A percentile compares a stretch with the other conserved stretches of the same genome.
phyloP scores from a whole-genome alignment of 1,140 invertebrate species.

The Neodiprion lecontei region DNA sequence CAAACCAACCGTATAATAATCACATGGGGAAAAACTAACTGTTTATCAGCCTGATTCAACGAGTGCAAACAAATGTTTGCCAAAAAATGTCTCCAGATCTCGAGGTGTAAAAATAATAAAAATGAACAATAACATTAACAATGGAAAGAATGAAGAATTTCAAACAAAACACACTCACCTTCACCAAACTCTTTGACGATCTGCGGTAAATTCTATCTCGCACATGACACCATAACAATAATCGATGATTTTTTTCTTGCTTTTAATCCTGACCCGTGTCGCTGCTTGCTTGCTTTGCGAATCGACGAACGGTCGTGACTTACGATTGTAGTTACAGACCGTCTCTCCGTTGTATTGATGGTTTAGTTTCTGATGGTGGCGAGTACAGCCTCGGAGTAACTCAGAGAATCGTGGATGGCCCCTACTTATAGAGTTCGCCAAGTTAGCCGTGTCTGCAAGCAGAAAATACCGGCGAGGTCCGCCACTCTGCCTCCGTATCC shows the following conservation, averaged over 20 bases:
- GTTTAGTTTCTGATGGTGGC: background rate
- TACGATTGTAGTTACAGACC: too few relatives aligned
- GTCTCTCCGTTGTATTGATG: too few relatives aligned
- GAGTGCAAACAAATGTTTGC: too few relatives aligned
- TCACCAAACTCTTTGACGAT: background rate
- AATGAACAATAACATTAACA: too few relatives aligned
- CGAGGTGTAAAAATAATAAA: too few relatives aligned
- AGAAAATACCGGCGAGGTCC: background rate
- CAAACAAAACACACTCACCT: background rate
- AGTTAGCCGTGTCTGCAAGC: constrained; percentile 6
- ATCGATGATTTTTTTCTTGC: background rate
- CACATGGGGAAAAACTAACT: too few relatives aligned
- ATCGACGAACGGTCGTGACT: too few relatives aligned
- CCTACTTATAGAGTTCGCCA: constrained; percentile 4
- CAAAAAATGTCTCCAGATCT: too few relatives aligned
- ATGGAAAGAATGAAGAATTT: too few relatives aligned
- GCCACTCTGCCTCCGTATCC: constrained; percentile 6
- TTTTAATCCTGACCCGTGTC: background rate
- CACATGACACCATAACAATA: background rate
- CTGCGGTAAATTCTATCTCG: background rate
- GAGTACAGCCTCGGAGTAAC: background rate
- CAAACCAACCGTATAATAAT: too few relatives aligned
- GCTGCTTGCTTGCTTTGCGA: too few relatives aligned
- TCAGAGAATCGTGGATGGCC: background rate
- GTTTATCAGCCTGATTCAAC: too few relatives aligned